Evolutionary conservation across 2,113 vertebrate species (phyloP).

Genomic region (Microcebus tavaratra): DNA sequence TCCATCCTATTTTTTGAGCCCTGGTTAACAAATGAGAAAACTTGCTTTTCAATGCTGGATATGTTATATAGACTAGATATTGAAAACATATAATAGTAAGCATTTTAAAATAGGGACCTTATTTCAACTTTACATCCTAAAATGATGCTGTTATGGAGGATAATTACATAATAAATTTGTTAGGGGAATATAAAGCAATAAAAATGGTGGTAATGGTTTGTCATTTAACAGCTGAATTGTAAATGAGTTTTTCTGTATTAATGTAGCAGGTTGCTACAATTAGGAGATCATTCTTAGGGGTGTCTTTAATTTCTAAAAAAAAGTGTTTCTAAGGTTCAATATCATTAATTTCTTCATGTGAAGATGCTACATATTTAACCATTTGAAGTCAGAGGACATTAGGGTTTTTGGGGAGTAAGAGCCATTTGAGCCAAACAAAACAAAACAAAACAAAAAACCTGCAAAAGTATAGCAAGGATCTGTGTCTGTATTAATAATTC

Average conservation of each 20-base stretch:
- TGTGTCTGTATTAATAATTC: background rate
- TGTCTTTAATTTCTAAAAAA: slow-evolving; percentile 75
- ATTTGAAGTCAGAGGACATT: background rate
- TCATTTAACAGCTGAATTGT: slow-evolving; percentile 85
- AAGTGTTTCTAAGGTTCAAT: slow-evolving; percentile 60
- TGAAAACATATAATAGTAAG: slow-evolving; percentile 58
- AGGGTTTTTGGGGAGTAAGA: background rate
- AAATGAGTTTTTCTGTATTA: slow-evolving; percentile 83
- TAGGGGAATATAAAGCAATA: slow-evolving; percentile 82
- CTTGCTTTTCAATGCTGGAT: background rate
- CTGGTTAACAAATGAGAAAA: slow-evolving; percentile 4
- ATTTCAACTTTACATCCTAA: slow-evolving; percentile 77
- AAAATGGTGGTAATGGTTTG: slow-evolving; percentile 83
- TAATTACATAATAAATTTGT: slow-evolving; percentile 86
- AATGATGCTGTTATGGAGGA: slow-evolving; percentile 70
- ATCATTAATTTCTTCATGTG: slow-evolving; percentile 70
- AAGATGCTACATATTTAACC: background rate
- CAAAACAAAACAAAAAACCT: too few relatives aligned
- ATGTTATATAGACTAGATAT: slow-evolving; percentile 37
- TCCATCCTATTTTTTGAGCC: background rate
- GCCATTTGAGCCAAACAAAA: background rate
- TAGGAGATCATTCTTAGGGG: slow-evolving; percentile 79
- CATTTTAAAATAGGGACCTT: slow-evolving; percentile 71
- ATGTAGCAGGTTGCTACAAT: slow-evolving; percentile 79
- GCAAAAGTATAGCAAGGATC: background rate